Evolutionary conservation across 2,888 invertebrate species (phyloP), one percentile per base, ranked within the genome.

Genomic region (Bursaphelenchus okinawaensis): DNA sequence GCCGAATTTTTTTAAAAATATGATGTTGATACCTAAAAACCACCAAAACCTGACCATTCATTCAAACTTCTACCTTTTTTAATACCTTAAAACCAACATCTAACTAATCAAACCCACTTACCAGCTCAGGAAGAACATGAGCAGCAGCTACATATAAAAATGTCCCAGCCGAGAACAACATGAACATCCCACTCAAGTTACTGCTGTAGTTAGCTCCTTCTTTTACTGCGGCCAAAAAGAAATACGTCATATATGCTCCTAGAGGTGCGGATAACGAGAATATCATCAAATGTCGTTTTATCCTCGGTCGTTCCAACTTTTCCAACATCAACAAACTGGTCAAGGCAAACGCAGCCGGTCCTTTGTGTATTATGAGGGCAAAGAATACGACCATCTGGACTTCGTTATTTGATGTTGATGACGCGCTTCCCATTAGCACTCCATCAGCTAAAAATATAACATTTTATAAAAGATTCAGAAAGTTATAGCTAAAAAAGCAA

Each of bases 281-380:
- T 72, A 94, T 88, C 27, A 92, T 84, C 55, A 98, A 86, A 84
- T 99, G 95, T 79, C 88, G 90, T 27, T 91, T 87, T 79, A 96
- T 94, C 71, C 90, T 87, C 71, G 89, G 89, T 83, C 91, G 87
- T 71, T 96, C 95, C 27, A 96, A 87, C 7, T 93, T 93, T 80
- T 93, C 94, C 83, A 95, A 94, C 69, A 98, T 84, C 52, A 98
- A 86, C 84, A 95, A 96, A n/a, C 95, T 93, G 50, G 95, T 95
- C 19, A 98, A 87, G 0, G 96, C 98, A 86, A 98, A 98, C 0
- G 98, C 94, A 4, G 98, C 96, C 0, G 98, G 98, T 0, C 95
- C 96, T 86, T 99, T 98, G 82, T 99, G 98, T 61, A 99, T 85
- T 95, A 98, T 98, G 73, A 98, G 98, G 4, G 98, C 98, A 28